A percentile compares a stretch with the other conserved stretches of the same genome.
Conservation (phyloP, 1,140 invertebrate species). For the Drosophila biarmipes region DNA sequence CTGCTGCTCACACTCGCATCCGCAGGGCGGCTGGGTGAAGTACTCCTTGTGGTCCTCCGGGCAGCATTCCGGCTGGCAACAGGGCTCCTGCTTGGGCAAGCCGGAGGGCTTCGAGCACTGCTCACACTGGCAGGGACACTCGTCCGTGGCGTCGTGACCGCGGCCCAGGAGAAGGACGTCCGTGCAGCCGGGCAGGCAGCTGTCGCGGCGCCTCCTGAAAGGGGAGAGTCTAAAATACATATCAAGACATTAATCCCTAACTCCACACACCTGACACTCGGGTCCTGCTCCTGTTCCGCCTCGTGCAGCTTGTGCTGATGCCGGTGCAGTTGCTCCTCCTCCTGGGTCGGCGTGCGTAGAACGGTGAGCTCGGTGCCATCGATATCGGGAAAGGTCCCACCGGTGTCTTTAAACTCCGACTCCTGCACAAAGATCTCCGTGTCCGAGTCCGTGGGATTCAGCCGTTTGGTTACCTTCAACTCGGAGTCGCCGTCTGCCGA, state of each 20-base stretch:
- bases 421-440: conserved; percentile 59
- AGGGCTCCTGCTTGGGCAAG: not conserved
- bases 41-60: conserved; percentile 3
- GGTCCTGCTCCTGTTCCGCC: conserved; percentile 9
- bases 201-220: conserved; percentile 2
- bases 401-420: conserved; percentile 43
- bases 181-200: conserved; percentile 44
- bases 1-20: conserved; percentile 36
- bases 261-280: conserved; percentile 1
- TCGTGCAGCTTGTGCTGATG: not conserved
- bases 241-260: too few species aligned
- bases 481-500: not conserved
- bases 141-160: conserved; percentile 22
- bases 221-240: not conserved
- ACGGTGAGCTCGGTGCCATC: conserved; percentile 52
- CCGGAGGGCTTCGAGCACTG: conserved; percentile 24
- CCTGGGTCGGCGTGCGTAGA: conserved; percentile 35
- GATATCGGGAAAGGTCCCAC: conserved; percentile 43
- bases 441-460: conserved; percentile 18
- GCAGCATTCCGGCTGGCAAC: conserved; percentile 12
- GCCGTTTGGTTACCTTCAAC: conserved; percentile 2
- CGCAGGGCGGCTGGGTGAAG: conserved; percentile 32
- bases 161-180: conserved; percentile 65
- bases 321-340: conserved; percentile 24
- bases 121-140: conserved; percentile 43